These are phyloP conservation scores for Melikaiella ostensackeni DNA, from an alignment of 2,888 invertebrate genomes.

Conservation along the genomic window DNA sequence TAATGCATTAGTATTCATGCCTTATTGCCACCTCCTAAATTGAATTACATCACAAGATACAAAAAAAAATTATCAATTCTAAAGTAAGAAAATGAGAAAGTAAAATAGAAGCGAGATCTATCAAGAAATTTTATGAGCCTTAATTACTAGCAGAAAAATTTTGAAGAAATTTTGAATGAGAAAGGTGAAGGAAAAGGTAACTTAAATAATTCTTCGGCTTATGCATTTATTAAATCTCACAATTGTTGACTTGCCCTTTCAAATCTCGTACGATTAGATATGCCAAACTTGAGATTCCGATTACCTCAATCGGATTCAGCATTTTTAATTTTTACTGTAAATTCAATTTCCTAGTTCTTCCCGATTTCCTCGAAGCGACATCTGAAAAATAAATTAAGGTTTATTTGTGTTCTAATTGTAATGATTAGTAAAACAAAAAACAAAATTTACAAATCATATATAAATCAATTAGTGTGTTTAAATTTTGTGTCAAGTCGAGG, in stretches of 20 bases:
- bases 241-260: no score
- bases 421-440: not conserved
- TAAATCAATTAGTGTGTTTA: not conserved
- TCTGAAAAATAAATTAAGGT: not conserved
- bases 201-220: not conserved
- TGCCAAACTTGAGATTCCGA: not conserved
- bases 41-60: not conserved
- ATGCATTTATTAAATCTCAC: not conserved
- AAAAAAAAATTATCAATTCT: not conserved
- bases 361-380: not conserved
- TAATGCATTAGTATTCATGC: conserved; percentile 10
- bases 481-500: no score
- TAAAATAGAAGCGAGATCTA: not conserved
- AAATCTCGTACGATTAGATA: not conserved
- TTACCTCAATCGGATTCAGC: not conserved
- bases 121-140: not conserved
- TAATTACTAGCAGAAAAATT: not conserved
- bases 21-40: not conserved
- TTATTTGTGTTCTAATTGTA: not conserved
- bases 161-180: not conserved
- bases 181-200: not conserved
- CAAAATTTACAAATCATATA: not conserved
- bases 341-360: not conserved
- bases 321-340: not conserved
- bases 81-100: not conserved